Evolutionary conservation across 2,113 vertebrate species (phyloP), one percentile per base, ranked within the genome.

Genomic region (Xiphias gladius): DNA sequence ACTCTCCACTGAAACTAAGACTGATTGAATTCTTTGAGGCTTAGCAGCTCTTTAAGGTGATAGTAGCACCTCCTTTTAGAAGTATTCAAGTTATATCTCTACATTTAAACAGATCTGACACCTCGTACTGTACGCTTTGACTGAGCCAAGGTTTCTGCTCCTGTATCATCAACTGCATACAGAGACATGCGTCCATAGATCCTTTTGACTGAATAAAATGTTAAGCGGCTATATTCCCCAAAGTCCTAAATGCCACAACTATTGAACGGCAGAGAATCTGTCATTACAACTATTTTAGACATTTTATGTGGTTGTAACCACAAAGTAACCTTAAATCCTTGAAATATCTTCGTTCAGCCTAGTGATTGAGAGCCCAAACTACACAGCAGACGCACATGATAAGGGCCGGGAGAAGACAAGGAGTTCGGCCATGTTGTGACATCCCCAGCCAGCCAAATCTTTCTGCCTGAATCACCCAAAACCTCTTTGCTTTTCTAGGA

Each of bases 401-500:
- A 43, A 86, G 41, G 43, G 10, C 11, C 30, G n/a, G 16, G 43
- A 61, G 52, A 39, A 67, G 82, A 73, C 9, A 63, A 41, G 16
- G 20, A 46, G 26, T n/a, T 22, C 22, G 7, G 63, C 50, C 76
- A 30, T 73, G 64, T 80, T 63, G 74, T 84, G 72, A 80, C 62
- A 76, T 72, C 87, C 58, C 9, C n/a, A 73, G 74, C 78, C 71
- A 9, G 79, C 35, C 3, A 5, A 48, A 83, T 72, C 52, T 71
- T 76, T 86, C 76, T 82, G 80, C 77, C 81, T 1, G 65, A 88
- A 86, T 83, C 73, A 24, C 80, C 80, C 39, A 74, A 28, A 73
- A 35, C 17, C 32, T 37, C 70, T 82, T 28, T 67, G 50, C 79
- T 84, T 91, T 90, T 93, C 83, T 90, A 85, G 90, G 88, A 86